Base-by-base conservation (phyloP, 2,797 vertebrate species). In the Leuciscus waleckii region DNA sequence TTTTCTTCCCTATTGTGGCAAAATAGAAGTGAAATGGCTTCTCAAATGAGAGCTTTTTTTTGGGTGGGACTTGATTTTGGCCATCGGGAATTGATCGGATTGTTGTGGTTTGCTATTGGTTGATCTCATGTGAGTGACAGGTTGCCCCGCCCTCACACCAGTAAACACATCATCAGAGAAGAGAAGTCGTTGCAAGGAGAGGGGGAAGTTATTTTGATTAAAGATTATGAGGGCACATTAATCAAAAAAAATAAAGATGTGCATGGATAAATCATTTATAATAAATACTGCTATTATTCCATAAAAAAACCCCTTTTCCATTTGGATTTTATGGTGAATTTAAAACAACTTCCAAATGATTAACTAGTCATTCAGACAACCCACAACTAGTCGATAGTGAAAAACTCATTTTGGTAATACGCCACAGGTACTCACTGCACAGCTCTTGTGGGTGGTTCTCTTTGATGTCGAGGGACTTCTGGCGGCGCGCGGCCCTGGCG, bases 401-500 rank as follows among this genome's bases (percentile, higher is more conserved):
- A 29, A 16, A n/a, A 54, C 19, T 7, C 2, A 75, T 23, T 35
- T 35, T 23, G 19, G 32, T 54, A 35, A 21, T 23, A 7, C 10
- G 23, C 49, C 71, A 75, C 29, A 87, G 41, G 75, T 58, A 87
- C 95, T 96, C 92, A 99, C 98, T 92, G 77, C 98, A 99, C 5
- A 94, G 87, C 21, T 13, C 78, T 37, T 67, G 77, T 0, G 91
- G 89, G 1, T 90, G 92, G 91, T 99, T 99, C 1, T 95, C 86
- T 90, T 95, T 94, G 81, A 98, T 79, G 69, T 94, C 96, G 1
- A 90, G 81, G 76, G 61, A 69, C 82, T 88, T 94, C 91, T 87
- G 92, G 1, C 91, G 91, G 23, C 95, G 89, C 80, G 88, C 91
- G 0, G 65, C 51, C 0, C 89, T 88, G 37, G 90, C 81, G 80